Percentiles rank a stretch among this genome's conserved stretches.
Conservation (phyloP, 2,113 vertebrate species). For the Candoia aspera region DNA sequence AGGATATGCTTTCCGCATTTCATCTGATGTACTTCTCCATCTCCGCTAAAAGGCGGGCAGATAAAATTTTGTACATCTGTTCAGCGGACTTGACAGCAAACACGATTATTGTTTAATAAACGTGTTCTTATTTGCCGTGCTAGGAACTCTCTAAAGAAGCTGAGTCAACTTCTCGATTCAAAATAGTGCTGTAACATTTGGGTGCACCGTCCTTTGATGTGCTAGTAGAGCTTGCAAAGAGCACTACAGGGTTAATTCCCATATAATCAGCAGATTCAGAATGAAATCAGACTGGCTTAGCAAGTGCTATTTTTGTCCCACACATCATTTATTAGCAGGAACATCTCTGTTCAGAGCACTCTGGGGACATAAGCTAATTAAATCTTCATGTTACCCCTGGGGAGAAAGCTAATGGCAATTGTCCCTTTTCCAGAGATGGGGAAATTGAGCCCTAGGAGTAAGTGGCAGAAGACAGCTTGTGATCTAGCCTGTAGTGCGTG, state of each 20-base stretch:
- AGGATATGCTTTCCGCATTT: background rate
- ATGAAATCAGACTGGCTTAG: background rate
- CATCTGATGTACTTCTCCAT: background rate
- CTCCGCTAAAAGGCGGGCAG: background rate
- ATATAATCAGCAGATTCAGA: background rate
- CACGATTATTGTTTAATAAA: background rate
- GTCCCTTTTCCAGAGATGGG: background rate
- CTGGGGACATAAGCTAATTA: constrained; percentile 21
- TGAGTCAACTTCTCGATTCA: background rate
- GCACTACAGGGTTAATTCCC: background rate
- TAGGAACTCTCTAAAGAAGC: background rate
- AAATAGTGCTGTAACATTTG: background rate
- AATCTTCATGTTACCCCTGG: background rate
- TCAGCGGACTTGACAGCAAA: background rate
- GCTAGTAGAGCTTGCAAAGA: background rate
- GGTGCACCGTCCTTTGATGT: background rate
- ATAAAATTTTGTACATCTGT: background rate
- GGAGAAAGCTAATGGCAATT: background rate
- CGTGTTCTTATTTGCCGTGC: background rate
- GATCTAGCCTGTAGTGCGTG: background rate
- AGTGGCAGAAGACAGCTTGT: background rate
- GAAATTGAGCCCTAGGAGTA: constrained; percentile 4
- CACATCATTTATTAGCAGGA: constrained; percentile 17
- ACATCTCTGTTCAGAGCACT: constrained; percentile 11
- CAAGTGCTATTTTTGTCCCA: constrained; percentile 6